phyloP scores from a whole-genome alignment of 2,113 vertebrate genomes.

The Lathamus discolor region DNA sequence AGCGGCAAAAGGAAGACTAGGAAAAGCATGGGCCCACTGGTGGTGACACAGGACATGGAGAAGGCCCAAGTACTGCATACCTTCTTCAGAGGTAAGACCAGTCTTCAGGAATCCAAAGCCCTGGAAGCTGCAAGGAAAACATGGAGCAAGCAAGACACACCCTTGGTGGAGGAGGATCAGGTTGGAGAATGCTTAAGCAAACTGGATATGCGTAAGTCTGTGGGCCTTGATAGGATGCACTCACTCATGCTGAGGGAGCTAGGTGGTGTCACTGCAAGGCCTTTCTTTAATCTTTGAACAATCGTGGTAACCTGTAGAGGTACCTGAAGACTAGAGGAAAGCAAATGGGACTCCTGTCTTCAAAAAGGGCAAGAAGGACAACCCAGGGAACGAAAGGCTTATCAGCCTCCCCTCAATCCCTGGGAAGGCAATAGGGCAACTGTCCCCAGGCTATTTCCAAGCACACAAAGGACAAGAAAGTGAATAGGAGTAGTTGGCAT shows the following conservation, averaged over 20 bases:
- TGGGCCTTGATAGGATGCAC: no score
- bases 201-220: rapidly evolving
- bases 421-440: not conserved
- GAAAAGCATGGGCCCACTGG: not conserved
- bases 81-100: not conserved
- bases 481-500: not conserved
- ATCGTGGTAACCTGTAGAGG: not conserved
- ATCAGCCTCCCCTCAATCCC: not conserved
- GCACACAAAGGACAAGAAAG: not conserved
- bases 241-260: not conserved
- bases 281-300: not conserved
- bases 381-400: not conserved
- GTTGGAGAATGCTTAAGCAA: not conserved
- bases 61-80: not conserved
- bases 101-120: not conserved
- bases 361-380: not conserved
- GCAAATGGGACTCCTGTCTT: not conserved
- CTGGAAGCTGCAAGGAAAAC: not conserved
- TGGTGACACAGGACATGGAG: not conserved
- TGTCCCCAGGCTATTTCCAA: not conserved
- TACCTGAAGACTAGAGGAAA: not conserved
- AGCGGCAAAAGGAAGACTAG: not conserved
- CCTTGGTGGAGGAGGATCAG: not conserved
- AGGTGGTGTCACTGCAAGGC: not conserved
- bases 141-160: not conserved